Evolutionary conservation across 2,888 invertebrate species (phyloP).

Genomic region (Cheiracanthium punctorium): DNA sequence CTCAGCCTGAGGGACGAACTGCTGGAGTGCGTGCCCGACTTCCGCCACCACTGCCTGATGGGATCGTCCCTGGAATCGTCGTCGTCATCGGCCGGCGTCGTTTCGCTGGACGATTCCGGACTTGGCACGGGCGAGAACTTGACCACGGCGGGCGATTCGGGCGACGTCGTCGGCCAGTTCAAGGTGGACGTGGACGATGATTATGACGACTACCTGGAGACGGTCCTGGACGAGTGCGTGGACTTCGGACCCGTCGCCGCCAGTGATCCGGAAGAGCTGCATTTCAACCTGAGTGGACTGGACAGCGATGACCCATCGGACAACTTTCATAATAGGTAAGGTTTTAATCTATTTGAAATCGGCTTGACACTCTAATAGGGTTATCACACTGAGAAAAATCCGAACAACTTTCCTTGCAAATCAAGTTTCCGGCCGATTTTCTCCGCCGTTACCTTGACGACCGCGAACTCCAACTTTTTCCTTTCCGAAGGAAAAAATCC

Average conservation of each 20-base stretch:
- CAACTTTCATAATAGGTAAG: slow-evolving; percentile 52
- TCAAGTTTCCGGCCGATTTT: too few relatives aligned
- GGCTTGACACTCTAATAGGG: too few relatives aligned
- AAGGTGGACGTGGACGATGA: neutral
- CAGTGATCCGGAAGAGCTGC: slow-evolving; percentile 23
- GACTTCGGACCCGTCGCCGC: slow-evolving; percentile 22
- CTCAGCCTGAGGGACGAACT: slow-evolving; percentile 30
- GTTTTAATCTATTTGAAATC: too few relatives aligned
- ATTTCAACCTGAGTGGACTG: slow-evolving; percentile 37
- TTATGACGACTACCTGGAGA: slow-evolving; percentile 37
- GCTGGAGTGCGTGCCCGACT: neutral
- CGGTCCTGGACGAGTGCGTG: slow-evolving; percentile 32
- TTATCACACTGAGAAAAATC: too few relatives aligned
- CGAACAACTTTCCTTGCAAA: too few relatives aligned
- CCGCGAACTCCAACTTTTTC: too few relatives aligned
- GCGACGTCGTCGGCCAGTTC: neutral
- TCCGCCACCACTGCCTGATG: neutral
- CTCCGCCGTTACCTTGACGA: too few relatives aligned
- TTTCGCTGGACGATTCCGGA: slow-evolving; percentile 56
- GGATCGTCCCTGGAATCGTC: slow-evolving; percentile 49
- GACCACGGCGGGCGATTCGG: neutral
- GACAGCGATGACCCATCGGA: slow-evolving; percentile 52
- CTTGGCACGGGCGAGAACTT: slow-evolving; percentile 11
- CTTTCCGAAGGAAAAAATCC: too few relatives aligned
- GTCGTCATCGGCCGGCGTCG: slow-evolving; percentile 35